phyloP scores from a whole-genome alignment of 2,797 vertebrate genomes.

The Lepilemur ruficaudatus region DNA sequence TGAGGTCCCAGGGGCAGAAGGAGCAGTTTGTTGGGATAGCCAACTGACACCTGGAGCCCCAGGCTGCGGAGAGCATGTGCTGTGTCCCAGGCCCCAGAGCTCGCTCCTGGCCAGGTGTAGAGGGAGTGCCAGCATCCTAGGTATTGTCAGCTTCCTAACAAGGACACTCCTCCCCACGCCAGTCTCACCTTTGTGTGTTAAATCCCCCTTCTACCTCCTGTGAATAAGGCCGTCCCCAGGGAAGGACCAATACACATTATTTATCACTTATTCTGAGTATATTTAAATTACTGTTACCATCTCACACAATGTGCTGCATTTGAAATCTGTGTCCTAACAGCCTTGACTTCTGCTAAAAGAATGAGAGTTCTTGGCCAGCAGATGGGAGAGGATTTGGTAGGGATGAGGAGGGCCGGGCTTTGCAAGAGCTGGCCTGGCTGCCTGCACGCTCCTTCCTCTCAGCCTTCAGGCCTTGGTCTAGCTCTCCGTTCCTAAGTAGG shows the following conservation, averaged over 20 bases:
- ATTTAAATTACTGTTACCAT: neutral
- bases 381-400: neutral
- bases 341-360: neutral
- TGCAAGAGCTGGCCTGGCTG: neutral
- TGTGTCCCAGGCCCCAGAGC: neutral
- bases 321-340: neutral
- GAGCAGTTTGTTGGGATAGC: neutral
- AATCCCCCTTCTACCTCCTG: neutral
- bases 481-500: neutral
- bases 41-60: neutral
- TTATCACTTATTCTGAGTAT: neutral
- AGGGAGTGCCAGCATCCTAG: neutral
- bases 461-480: neutral
- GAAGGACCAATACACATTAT: neutral
- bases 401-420: neutral
- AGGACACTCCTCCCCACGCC: neutral
- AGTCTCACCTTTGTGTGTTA: neutral
- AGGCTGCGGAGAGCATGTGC: rapidly evolving
- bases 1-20: neutral
- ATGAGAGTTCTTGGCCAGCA: neutral
- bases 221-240: neutral
- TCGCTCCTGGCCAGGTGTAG: too few relatives aligned
- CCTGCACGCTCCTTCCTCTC: neutral
- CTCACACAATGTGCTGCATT: neutral
- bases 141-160: too few relatives aligned